Base-by-base conservation (phyloP, 2,797 vertebrate genomes). In the Lates japonicus region DNA sequence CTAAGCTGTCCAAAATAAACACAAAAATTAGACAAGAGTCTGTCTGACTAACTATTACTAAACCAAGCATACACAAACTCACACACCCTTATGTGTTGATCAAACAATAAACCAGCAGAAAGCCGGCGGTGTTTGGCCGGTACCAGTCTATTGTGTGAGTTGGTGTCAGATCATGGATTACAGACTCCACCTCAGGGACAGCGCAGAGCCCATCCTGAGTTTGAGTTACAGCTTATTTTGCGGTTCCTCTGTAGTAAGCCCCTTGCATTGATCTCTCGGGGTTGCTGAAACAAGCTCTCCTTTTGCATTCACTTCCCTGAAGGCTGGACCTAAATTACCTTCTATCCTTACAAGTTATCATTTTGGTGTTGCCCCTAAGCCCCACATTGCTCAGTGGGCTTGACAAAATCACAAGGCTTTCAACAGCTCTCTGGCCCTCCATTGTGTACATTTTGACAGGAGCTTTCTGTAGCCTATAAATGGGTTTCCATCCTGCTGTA, bases 311-410 rank as follows among this genome's bases (percentile, higher is more conserved):
- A 5, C 72, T 51, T 75, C 76, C 82, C 83, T 19, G 66, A 79
- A 74, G 78, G 54, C 79, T 54, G 74, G 77, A 90, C 81, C 83
- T 81, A 83, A 92, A 93, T 91, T 88, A 87, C 83, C 86, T 85
- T 64, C 46, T 51, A 42, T 74, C 78, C 58, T 78, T 76, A n/a
- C 60, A 82, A 89, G 87, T 90, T 87, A 88, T 91, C 74, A 37
- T 63, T 55, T 72, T 69, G 55, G 54, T 66, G 78, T 83, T 85
- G 62, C 66, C 72, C 81, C 81, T 66, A 74, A 41, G 72, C 77
- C 76, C 35, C 63, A 7, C 54, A 9, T 71, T 48, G 64, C 86
- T 84, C 70, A 42, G 78, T 59, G 9, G 74, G 74, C 64, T 76
- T 54, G 72, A 74, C 44, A 78, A 84, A 89, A 89, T 80, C 77